phyloP scores from a whole-genome alignment of 2,113 vertebrate genomes.

The Sula dactylatra region DNA sequence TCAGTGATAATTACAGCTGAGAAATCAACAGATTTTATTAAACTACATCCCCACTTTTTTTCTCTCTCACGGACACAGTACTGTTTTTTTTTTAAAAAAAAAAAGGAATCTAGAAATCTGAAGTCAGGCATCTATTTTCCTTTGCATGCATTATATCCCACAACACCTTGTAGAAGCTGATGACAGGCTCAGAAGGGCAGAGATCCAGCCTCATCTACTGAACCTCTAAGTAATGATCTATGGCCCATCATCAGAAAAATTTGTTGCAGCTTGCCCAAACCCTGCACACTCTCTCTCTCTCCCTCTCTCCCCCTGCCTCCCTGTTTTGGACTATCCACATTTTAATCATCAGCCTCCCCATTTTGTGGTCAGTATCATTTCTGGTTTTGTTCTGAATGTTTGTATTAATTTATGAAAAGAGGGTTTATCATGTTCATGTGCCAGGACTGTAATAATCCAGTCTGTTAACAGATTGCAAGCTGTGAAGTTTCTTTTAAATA shows the following conservation, averaged over 20 bases:
- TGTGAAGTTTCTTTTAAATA: background rate
- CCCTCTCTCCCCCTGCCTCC: background rate
- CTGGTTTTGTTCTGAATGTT: background rate
- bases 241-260: background rate
- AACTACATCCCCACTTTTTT: background rate
- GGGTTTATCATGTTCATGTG: background rate
- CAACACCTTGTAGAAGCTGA: background rate
- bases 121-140: background rate
- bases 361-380: background rate
- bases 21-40: background rate
- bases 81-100: background rate
- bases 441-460: background rate
- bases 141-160: background rate
- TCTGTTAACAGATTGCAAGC: background rate
- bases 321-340: background rate
- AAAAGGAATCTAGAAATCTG: background rate
- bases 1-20: background rate
- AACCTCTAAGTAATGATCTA: background rate
- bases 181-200: background rate
- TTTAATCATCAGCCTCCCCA: background rate
- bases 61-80: background rate
- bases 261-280: background rate
- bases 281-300: background rate
- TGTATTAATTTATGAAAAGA: background rate
- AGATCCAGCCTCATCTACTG: background rate